Conservation (phyloP, 1,140 invertebrate species). For the Rhysida immarginata region DNA sequence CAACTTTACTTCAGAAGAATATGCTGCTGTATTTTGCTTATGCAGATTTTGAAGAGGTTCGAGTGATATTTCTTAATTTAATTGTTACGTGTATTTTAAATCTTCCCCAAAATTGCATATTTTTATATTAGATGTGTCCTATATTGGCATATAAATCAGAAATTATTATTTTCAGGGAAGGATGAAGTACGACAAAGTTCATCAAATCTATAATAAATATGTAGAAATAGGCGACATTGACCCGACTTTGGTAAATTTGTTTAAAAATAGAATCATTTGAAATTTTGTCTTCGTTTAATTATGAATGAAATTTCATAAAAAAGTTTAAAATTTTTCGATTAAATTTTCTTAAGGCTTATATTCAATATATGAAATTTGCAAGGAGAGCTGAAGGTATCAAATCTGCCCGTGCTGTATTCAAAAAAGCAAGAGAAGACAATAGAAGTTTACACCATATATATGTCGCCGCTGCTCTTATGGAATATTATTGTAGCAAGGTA, state of each 20-base stretch:
- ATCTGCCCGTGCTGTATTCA: conserved; percentile 84
- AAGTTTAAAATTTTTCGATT: background rate
- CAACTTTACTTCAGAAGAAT: conserved; percentile 69
- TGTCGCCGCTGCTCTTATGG: conserved; percentile 93
- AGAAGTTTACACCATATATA: conserved; percentile 81
- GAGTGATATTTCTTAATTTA: background rate
- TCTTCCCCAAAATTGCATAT: background rate
- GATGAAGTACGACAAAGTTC: conserved; percentile 92
- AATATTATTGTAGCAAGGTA: conserved; percentile 95
- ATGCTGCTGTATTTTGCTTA: conserved; percentile 94
- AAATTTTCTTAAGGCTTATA: conserved; percentile 54
- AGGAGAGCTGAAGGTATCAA: conserved; percentile 94
- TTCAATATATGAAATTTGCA: conserved; percentile 99
- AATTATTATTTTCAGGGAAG: conserved; percentile 55
- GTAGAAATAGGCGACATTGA: conserved; percentile 78
- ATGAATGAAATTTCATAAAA: conserved; percentile 14
- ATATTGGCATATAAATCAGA: too few species aligned
- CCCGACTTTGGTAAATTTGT: conserved; percentile 66
- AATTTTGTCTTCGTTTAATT: background rate
- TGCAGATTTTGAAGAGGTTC: conserved; percentile 90
- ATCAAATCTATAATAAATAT: conserved; percentile 87
- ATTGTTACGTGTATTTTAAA: background rate
- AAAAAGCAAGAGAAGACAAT: conserved; percentile 80
- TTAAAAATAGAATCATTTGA: too few species aligned
- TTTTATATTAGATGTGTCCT: background rate